These are phyloP conservation scores for Spheniscus mendiculus DNA, from an alignment of 2,113 vertebrate genomes.

Conservation along the genomic window DNA sequence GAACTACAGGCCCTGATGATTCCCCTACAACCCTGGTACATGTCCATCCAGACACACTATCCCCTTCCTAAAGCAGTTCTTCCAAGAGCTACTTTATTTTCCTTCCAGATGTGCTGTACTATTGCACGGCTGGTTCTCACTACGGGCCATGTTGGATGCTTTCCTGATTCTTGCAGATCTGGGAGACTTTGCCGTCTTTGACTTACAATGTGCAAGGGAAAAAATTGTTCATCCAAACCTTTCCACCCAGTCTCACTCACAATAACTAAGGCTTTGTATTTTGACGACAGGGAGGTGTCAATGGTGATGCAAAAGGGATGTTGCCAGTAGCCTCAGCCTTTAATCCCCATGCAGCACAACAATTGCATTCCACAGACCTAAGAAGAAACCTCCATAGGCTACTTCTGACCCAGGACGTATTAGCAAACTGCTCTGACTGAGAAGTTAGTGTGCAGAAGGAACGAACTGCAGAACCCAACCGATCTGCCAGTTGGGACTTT, in stretches of 20 bases:
- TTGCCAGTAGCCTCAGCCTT: not conserved
- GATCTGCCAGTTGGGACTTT: not conserved
- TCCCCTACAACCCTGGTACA: not conserved
- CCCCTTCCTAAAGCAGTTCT: not conserved
- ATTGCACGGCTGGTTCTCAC: not conserved
- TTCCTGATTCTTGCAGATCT: conserved; percentile 8
- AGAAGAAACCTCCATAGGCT: not conserved
- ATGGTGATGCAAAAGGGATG: not conserved
- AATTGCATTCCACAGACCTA: not conserved
- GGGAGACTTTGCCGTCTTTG: not conserved
- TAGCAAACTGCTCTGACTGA: not conserved
- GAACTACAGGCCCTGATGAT: not conserved
- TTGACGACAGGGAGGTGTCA: not conserved
- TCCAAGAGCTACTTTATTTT: not conserved
- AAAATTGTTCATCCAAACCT: not conserved
- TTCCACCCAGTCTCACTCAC: not conserved
- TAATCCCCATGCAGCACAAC: not conserved
- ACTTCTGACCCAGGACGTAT: not conserved
- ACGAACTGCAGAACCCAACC: not conserved
- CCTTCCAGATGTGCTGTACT: not conserved
- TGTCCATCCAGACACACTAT: not conserved
- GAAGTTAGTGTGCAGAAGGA: not conserved
- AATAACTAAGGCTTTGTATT: not conserved
- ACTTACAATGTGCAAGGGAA: not conserved
- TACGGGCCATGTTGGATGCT: not conserved